These are phyloP conservation scores for Drusus annulatus DNA, from an alignment of 1,140 invertebrate species.

Conservation along the genomic window DNA sequence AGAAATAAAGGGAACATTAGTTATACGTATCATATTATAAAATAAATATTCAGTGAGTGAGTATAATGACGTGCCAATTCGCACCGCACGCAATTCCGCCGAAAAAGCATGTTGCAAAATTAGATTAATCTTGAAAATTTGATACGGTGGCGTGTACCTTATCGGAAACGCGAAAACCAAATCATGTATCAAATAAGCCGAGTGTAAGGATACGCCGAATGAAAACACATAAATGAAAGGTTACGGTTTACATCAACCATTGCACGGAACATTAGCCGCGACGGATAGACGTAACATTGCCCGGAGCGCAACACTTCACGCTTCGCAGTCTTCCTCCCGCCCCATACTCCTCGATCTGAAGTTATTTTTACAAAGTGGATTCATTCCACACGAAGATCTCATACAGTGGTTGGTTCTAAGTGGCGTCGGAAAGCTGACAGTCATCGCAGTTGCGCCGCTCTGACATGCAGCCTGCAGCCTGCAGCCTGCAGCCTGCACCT, in stretches of 20 bases:
- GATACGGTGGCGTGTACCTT: no score
- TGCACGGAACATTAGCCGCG: conserved; percentile 26
- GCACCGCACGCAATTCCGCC: no score
- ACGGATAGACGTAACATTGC: background rate
- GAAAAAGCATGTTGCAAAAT: no score
- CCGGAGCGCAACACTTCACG: conserved; percentile 7
- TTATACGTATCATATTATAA: no score
- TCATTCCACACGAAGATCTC: conserved; percentile 1
- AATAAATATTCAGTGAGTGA: no score
- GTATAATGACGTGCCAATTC: no score
- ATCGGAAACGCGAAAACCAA: background rate
- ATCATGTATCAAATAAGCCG: background rate
- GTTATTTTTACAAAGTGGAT: conserved; percentile 27
- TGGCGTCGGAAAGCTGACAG: background rate
- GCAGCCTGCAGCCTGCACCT: no score
- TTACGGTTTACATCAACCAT: background rate
- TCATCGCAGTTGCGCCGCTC: background rate
- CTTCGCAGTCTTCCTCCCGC: background rate
- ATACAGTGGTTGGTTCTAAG: background rate
- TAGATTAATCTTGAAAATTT: no score
- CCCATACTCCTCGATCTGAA: background rate
- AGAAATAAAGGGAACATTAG: no score
- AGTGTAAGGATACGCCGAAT: background rate
- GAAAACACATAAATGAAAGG: background rate
- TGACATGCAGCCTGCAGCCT: background rate